A percentile compares a stretch with the other conserved stretches of the same genome.
Evolutionary conservation across 2,113 vertebrate genomes (phyloP).

Genomic region (Lagopus muta): DNA sequence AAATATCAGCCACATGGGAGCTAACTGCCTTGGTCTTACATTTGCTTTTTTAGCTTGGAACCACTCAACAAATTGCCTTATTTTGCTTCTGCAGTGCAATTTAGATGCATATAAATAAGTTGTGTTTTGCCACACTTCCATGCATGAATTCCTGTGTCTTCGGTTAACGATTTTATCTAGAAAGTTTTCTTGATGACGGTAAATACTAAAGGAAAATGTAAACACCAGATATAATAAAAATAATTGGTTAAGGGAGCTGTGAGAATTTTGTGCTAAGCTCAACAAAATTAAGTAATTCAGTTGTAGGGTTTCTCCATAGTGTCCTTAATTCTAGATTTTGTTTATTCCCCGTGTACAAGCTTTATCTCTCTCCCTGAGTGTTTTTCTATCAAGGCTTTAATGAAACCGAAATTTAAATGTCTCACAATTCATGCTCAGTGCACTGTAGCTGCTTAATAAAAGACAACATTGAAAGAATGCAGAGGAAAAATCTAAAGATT

Average conservation of each 20-base stretch:
- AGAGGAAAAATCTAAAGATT: neutral
- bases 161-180: neutral
- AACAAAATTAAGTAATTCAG: neutral
- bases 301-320: neutral
- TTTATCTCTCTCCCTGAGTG: neutral
- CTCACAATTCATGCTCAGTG: neutral
- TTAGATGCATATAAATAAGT: neutral
- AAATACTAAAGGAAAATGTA: neutral
- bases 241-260: accelerated
- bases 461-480: neutral
- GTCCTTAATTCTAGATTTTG: neutral
- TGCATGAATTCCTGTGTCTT: neutral
- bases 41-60: neutral
- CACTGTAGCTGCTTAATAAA: neutral
- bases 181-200: neutral
- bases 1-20: neutral
- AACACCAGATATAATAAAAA: neutral
- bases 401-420: neutral
- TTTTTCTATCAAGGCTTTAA: neutral
- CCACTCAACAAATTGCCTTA: neutral
- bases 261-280: neutral
- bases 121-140: neutral
- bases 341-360: neutral
- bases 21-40: neutral
- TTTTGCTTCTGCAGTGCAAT: neutral